Evolutionary conservation across 2,113 vertebrate genomes (phyloP).

Genomic region (Chaetura pelagica): DNA sequence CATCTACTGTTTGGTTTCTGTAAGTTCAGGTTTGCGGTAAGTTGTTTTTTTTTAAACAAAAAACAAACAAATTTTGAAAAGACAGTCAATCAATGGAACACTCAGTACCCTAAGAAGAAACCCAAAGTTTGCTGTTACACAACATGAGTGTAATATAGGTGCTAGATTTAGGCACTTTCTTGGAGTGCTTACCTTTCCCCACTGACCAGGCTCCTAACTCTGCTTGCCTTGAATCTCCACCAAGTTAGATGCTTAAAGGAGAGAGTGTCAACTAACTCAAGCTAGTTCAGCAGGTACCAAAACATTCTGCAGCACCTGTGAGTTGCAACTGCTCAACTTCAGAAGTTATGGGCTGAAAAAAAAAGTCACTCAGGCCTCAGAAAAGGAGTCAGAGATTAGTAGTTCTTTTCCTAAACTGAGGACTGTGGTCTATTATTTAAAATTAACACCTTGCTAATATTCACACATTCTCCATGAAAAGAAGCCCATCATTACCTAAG

Average conservation of each 20-base stretch:
- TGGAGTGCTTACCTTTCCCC: background rate
- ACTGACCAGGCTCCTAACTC: background rate
- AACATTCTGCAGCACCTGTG: background rate
- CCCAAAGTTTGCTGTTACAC: background rate
- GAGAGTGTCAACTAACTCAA: background rate
- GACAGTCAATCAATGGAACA: background rate
- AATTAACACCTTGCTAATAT: background rate
- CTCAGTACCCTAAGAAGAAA: background rate
- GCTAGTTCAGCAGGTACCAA: background rate
- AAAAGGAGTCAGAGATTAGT: background rate
- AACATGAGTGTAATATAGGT: accelerated
- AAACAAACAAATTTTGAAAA: background rate
- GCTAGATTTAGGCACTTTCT: background rate
- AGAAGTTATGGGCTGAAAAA: background rate
- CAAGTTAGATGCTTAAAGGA: background rate
- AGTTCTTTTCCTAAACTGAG: background rate
- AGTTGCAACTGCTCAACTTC: background rate
- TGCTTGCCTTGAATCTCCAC: background rate
- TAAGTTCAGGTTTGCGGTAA: background rate
- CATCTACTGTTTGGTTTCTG: background rate
- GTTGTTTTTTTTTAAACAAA: background rate
- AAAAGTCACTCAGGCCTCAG: background rate
- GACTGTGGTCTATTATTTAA: background rate
- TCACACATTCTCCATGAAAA: background rate
- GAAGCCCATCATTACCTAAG: background rate